Percentiles rank a stretch among this genome's conserved stretches.
Evolutionary conservation across 1,140 invertebrate genomes (phyloP).

Genomic region (Trachymyrmex septentrionalis): DNA sequence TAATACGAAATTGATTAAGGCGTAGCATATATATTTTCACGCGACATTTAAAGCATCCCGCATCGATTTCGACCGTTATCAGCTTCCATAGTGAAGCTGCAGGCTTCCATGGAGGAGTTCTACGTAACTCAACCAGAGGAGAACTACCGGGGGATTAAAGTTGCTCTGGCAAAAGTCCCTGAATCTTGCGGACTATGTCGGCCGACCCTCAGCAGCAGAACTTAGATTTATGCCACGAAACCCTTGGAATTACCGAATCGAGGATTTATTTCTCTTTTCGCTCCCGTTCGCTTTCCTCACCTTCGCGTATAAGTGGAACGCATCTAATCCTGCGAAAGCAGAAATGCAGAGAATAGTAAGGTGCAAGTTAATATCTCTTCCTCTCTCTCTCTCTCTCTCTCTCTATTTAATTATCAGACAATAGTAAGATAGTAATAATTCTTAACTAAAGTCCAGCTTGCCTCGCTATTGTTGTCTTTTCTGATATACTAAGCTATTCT

Average conservation of each 20-base stretch:
- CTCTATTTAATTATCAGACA: slow-evolving; percentile 12
- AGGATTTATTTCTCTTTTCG: slow-evolving; percentile 82
- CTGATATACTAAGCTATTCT: slow-evolving; percentile 47
- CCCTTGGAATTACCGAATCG: slow-evolving; percentile 85
- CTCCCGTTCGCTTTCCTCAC: slow-evolving; percentile 49
- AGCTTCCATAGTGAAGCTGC: slow-evolving; percentile 66
- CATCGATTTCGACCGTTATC: slow-evolving; percentile 69
- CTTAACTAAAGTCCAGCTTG: slow-evolving; percentile 39
- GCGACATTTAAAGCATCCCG: slow-evolving; percentile 36
- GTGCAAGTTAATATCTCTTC: slow-evolving; percentile 10
- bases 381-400: neutral
- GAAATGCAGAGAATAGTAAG: slow-evolving; percentile 3
- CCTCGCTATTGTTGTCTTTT: slow-evolving; percentile 45
- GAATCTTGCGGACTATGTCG: slow-evolving; percentile 82
- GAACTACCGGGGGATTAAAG: slow-evolving; percentile 83
- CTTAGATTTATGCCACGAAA: slow-evolving; percentile 85
- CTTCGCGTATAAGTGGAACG: slow-evolving; percentile 30
- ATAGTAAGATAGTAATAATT: slow-evolving; percentile 46
- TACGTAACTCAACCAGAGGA: slow-evolving; percentile 77
- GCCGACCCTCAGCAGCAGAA: slow-evolving; percentile 82
- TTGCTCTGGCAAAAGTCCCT: slow-evolving; percentile 84
- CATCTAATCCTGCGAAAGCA: slow-evolving; percentile 45
- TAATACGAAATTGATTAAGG: neutral
- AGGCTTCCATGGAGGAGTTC: slow-evolving; percentile 74
- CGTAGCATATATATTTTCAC: neutral